Evolutionary conservation across 2,113 vertebrate species (phyloP).

Genomic region (Orycteropus afer): DNA sequence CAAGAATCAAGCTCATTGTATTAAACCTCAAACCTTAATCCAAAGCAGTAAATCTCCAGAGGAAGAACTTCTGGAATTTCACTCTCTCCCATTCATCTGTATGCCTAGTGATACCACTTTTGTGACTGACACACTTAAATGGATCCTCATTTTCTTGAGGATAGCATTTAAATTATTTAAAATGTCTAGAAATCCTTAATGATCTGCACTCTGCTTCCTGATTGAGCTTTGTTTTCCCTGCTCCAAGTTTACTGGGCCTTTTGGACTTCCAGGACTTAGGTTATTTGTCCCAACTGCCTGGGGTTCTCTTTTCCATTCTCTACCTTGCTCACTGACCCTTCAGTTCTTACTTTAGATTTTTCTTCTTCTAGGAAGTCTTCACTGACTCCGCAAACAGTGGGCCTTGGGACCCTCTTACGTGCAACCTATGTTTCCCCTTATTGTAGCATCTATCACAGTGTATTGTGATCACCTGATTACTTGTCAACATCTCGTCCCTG

Average conservation of each 20-base stretch:
- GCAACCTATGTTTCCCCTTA: background rate
- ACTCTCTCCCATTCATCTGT: background rate
- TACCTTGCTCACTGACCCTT: background rate
- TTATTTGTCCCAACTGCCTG: background rate
- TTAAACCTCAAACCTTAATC: slow-evolving; percentile 63
- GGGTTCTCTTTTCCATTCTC: background rate
- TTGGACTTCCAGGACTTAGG: background rate
- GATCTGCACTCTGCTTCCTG: background rate
- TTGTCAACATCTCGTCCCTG: background rate
- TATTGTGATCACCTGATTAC: background rate
- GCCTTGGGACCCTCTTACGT: background rate
- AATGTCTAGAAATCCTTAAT: slow-evolving; percentile 5
- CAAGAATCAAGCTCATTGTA: slow-evolving; percentile 26
- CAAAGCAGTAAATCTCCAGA: slow-evolving; percentile 44
- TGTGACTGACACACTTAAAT: slow-evolving; percentile 32
- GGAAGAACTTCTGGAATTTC: slow-evolving; percentile 65
- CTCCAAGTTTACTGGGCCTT: background rate
- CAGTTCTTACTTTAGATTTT: background rate
- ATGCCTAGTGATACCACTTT: background rate
- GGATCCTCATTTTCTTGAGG: slow-evolving; percentile 38
- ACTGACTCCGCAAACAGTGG: rapidly evolving
- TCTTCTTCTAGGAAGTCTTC: background rate
- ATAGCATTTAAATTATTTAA: slow-evolving; percentile 8
- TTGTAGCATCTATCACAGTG: background rate
- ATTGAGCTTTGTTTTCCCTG: background rate